phyloP scores from a whole-genome alignment of 2,888 invertebrate species.

The Augiades crinisus region DNA sequence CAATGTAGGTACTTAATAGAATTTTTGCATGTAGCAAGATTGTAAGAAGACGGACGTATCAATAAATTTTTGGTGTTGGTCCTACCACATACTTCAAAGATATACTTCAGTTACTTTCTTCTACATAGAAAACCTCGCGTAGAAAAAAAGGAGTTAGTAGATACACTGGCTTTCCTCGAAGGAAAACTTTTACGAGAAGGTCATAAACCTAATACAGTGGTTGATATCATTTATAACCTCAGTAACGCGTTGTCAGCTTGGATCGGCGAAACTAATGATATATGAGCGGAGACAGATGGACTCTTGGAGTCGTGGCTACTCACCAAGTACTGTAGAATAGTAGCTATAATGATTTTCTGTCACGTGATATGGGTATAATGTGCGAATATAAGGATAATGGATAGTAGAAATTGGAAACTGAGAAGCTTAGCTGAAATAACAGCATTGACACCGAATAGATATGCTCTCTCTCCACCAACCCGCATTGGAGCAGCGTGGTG shows the following conservation, averaged over 20 bases:
- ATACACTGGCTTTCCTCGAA: neutral
- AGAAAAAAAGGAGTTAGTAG: too few relatives aligned
- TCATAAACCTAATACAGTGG: neutral
- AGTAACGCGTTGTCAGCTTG: neutral
- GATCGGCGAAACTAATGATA: constrained; percentile 1
- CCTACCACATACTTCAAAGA: too few relatives aligned
- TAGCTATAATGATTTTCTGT: neutral
- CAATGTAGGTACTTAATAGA: too few relatives aligned
- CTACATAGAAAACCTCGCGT: too few relatives aligned
- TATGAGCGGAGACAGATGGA: constrained; percentile 4
- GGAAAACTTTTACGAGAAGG: neutral
- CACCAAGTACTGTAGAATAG: neutral
- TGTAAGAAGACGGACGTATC: too few relatives aligned
- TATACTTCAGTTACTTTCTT: too few relatives aligned
- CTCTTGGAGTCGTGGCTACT: neutral
- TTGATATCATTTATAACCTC: neutral
- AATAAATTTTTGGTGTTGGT: too few relatives aligned
- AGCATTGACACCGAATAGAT: too few relatives aligned
- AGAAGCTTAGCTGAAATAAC: too few relatives aligned
- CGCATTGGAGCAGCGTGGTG: too few relatives aligned
- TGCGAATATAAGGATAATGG: neutral
- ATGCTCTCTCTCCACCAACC: too few relatives aligned
- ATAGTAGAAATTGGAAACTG: neutral
- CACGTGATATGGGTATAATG: neutral
- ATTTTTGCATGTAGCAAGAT: too few relatives aligned